These are phyloP conservation scores for Percina caprodes DNA, from an alignment of 2,113 vertebrate species.

Conservation along the genomic window DNA sequence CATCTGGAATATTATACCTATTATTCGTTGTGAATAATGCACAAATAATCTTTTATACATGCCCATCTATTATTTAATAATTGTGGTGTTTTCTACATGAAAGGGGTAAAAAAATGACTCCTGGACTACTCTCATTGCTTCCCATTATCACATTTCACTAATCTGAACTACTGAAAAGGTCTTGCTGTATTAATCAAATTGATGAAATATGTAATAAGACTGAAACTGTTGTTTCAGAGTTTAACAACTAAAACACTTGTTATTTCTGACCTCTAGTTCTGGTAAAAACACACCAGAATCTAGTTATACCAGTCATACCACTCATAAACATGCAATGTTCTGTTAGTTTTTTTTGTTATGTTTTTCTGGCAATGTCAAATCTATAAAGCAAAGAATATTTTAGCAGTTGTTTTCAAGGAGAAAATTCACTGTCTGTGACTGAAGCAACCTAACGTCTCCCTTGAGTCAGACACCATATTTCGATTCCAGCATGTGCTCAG, in stretches of 20 bases:
- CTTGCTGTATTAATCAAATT: constrained; percentile 24
- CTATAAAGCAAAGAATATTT: background rate
- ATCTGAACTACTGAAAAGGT: constrained; percentile 14
- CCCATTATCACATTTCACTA: constrained; percentile 40
- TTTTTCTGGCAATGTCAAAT: background rate
- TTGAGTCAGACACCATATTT: constrained; percentile 18
- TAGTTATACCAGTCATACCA: too few species aligned
- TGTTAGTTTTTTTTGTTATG: background rate
- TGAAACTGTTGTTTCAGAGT: background rate
- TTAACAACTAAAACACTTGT: background rate
- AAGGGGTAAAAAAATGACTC: constrained; percentile 11
- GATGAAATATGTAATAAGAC: background rate
- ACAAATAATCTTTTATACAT: constrained; percentile 68
- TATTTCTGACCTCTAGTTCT: constrained; percentile 4
- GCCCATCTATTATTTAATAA: constrained; percentile 64
- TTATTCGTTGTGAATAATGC: constrained; percentile 63
- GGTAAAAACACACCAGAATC: background rate
- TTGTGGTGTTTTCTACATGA: constrained; percentile 30
- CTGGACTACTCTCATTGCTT: constrained; percentile 17
- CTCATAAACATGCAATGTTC: background rate
- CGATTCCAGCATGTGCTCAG: background rate
- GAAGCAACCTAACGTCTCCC: background rate
- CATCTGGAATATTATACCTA: constrained; percentile 54
- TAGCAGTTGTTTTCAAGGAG: constrained; percentile 22
- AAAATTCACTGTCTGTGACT: background rate